Percentiles rank a stretch among this genome's conserved stretches.
These are phyloP conservation scores for Morinoia aosen DNA, from an alignment of 2,888 invertebrate species.

Conservation along the genomic window DNA sequence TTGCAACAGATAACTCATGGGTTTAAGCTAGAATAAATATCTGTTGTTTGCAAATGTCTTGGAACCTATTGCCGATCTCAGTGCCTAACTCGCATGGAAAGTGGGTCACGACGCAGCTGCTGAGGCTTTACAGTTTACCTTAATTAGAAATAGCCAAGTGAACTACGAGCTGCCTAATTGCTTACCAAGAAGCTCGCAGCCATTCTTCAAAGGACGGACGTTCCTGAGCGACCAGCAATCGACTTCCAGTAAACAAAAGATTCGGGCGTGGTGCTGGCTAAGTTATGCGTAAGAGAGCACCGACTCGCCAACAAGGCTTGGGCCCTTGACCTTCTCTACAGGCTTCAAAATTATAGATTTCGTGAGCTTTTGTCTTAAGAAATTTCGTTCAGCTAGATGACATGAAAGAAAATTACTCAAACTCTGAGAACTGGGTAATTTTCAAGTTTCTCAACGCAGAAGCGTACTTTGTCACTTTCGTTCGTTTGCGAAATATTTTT, in stretches of 20 bases:
- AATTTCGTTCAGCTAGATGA: not conserved
- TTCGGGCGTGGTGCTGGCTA: not conserved
- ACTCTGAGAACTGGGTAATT: no score
- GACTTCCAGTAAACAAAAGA: not conserved
- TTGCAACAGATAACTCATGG: no score
- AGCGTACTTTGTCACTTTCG: no score
- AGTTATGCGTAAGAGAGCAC: not conserved
- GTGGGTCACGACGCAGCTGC: not conserved
- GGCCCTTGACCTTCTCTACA: not conserved
- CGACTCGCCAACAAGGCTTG: not conserved
- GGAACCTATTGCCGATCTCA: not conserved
- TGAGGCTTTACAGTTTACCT: not conserved
- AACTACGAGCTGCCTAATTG: not conserved
- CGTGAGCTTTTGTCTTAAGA: not conserved
- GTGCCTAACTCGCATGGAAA: not conserved
- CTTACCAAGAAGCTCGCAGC: not conserved
- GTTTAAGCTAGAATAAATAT: no score
- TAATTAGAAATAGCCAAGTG: slow-evolving; percentile 47
- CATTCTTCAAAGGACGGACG: slow-evolving; percentile 22
- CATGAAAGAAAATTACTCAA: not conserved
- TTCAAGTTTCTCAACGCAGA: no score
- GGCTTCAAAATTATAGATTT: not conserved
- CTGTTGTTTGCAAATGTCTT: no score
- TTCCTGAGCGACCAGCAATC: not conserved
- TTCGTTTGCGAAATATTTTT: no score